Conservation (phyloP, 2,888 invertebrate species). For the Tineola bisselliella region DNA sequence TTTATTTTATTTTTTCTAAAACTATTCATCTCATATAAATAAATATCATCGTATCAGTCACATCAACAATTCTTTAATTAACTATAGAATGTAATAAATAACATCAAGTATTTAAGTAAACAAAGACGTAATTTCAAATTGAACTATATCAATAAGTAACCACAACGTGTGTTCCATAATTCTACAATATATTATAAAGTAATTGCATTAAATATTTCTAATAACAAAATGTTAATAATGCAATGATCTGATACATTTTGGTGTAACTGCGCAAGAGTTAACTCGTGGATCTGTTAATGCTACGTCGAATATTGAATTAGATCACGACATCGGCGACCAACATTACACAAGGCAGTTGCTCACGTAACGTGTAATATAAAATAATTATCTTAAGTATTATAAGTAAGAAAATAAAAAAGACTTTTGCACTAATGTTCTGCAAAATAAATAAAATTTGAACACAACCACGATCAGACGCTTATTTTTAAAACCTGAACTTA, state of each 20-base stretch:
- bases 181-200: background rate
- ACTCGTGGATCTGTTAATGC: conserved; percentile 52
- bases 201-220: background rate
- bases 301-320: conserved; percentile 31
- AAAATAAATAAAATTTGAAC: too few relatives aligned
- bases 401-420: too few relatives aligned
- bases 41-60: too few relatives aligned
- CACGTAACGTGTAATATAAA: background rate
- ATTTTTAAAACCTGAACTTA: too few relatives aligned
- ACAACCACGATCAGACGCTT: too few relatives aligned
- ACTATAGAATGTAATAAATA: background rate
- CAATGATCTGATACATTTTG: conserved; percentile 21
- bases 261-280: conserved; percentile 27
- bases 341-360: background rate
- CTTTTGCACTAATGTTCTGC: too few relatives aligned
- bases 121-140: background rate
- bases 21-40: too few relatives aligned
- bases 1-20: too few relatives aligned
- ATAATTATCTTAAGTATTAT: too few relatives aligned
- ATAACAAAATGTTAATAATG: background rate
- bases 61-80: too few relatives aligned
- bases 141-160: background rate
- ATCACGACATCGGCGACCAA: conserved; percentile 21
- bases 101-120: background rate
- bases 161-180: background rate